Percentiles rank a stretch among this genome's conserved stretches.
These are phyloP conservation scores for Nemoura dubitans DNA, from an alignment of 2,888 invertebrate genomes.

Conservation along the genomic window DNA sequence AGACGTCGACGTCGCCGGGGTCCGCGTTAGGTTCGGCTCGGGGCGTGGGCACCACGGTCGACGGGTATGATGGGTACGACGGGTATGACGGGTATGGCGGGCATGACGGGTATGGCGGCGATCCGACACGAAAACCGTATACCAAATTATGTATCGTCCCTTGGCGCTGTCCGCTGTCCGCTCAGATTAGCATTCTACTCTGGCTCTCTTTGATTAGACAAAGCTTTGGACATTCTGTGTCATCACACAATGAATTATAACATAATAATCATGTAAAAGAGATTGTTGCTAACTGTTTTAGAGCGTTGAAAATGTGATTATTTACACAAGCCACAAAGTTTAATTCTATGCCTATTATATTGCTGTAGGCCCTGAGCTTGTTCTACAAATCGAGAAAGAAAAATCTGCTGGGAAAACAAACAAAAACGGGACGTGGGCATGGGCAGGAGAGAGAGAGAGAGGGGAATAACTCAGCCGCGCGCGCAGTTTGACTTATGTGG, in stretches of 20 bases:
- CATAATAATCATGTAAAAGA: neutral
- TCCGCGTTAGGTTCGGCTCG: neutral
- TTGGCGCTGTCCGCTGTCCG: neutral
- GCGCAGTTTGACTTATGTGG: constrained; percentile 36
- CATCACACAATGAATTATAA: constrained; percentile 12
- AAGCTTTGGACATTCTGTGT: constrained; percentile 7
- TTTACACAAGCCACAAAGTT: neutral
- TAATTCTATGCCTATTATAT: neutral
- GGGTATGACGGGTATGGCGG: neutral
- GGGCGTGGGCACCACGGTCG: neutral
- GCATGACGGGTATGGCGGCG: too few relatives aligned
- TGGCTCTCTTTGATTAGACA: neutral
- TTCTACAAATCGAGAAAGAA: neutral
- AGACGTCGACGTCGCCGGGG: neutral
- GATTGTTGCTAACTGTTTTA: neutral
- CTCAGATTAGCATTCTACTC: neutral
- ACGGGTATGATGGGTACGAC: neutral
- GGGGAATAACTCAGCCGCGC: constrained; percentile 30
- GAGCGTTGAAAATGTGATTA: neutral
- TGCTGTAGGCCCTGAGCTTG: neutral
- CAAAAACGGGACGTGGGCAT: neutral
- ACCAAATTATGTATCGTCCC: constrained; percentile 5
- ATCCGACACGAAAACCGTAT: neutral
- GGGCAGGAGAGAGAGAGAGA: constrained; percentile 2
- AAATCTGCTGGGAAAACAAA: constrained; percentile 20